phyloP scores from a whole-genome alignment of 2,888 invertebrate genomes.

The Gnatocerus cornutus region DNA sequence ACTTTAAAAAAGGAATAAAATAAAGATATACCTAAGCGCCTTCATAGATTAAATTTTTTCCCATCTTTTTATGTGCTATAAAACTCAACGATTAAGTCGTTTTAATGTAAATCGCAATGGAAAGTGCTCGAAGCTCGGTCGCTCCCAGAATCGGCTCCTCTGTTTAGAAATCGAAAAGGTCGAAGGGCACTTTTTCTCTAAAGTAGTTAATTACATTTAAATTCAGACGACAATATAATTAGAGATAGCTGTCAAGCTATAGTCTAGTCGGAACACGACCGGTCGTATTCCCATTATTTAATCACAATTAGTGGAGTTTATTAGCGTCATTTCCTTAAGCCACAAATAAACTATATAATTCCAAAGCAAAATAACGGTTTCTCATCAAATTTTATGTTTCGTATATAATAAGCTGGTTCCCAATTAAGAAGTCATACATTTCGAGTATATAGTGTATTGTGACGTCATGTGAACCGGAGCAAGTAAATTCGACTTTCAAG shows the following conservation, averaged over 20 bases:
- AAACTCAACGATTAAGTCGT: not conserved
- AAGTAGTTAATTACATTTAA: conserved; percentile 7
- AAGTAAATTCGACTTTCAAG: conserved; percentile 3
- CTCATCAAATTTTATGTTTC: conserved; percentile 48
- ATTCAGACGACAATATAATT: conserved; percentile 31
- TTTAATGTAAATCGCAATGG: not conserved
- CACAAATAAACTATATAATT: conserved; percentile 49
- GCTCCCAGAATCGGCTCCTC: not conserved
- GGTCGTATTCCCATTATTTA: conserved; percentile 48
- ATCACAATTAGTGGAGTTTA: conserved; percentile 45
- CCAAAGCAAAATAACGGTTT: conserved; percentile 44
- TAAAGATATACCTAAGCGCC: no score
- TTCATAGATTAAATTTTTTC: no score
- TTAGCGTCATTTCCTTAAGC: conserved; percentile 49
- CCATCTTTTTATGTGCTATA: not conserved
- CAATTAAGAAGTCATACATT: conserved; percentile 49
- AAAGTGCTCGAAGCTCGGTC: not conserved
- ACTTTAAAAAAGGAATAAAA: no score
- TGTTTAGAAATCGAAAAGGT: conserved; percentile 27
- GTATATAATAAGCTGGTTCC: conserved; percentile 46
- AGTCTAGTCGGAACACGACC: conserved; percentile 39
- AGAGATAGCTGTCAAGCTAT: conserved; percentile 30
- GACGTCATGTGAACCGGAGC: conserved; percentile 38
- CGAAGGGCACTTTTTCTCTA: conserved; percentile 15
- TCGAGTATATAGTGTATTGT: conserved; percentile 25